Evolutionary conservation across 2,113 vertebrate species (phyloP).

Genomic region (Solenodon paradoxus): DNA sequence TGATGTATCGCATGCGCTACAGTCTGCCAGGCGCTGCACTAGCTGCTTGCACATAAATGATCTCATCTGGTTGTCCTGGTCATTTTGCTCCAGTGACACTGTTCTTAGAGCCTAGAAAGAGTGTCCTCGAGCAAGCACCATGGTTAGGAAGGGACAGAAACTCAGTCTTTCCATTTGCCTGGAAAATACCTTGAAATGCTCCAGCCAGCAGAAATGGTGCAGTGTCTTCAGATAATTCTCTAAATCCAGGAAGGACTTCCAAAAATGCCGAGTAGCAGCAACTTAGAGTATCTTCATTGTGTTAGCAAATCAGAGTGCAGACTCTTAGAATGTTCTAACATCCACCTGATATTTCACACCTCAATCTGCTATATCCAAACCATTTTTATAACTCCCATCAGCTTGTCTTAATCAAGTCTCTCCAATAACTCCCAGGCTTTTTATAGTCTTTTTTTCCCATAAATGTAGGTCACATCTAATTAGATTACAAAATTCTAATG

Average conservation of each 20-base stretch:
- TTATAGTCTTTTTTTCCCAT: neutral
- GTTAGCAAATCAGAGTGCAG: neutral
- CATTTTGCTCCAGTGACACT: neutral
- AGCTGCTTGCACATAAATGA: neutral
- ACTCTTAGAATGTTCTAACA: neutral
- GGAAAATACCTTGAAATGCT: neutral
- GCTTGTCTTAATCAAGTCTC: slow-evolving; percentile 33
- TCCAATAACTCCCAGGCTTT: neutral
- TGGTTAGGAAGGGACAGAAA: neutral
- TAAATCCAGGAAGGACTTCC: neutral
- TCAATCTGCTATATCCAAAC: neutral
- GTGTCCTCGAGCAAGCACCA: neutral
- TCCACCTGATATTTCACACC: neutral
- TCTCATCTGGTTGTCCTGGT: neutral
- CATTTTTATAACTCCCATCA: neutral
- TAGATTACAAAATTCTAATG: slow-evolving; percentile 32
- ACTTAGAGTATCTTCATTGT: neutral
- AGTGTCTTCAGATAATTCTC: neutral
- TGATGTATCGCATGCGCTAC: neutral
- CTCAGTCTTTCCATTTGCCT: neutral
- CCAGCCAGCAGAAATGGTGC: neutral
- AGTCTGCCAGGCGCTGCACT: neutral
- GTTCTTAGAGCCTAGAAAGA: neutral
- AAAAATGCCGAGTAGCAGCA: slow-evolving; percentile 13
- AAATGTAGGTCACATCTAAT: slow-evolving; percentile 1